Conservation (phyloP, 2,888 invertebrate genomes). For the Agrochola macilenta region DNA sequence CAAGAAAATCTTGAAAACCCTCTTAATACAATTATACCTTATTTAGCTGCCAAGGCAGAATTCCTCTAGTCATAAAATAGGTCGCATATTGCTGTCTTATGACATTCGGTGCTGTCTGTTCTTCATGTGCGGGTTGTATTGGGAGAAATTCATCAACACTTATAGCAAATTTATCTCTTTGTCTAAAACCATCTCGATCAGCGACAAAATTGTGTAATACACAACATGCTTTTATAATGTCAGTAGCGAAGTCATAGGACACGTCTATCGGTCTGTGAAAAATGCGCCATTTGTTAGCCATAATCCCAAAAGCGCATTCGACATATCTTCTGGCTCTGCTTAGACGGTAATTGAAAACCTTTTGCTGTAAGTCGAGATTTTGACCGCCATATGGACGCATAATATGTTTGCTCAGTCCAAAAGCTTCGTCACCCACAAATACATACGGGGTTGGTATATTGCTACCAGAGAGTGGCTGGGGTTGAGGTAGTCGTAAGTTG, state of each 20-base stretch:
- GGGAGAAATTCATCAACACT: neutral
- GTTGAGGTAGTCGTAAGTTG: conserved; percentile 34
- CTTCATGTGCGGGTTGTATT: neutral
- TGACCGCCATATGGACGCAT: conserved; percentile 65
- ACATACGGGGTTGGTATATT: conserved; percentile 39
- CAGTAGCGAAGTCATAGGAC: too few species aligned
- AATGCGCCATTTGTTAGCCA: conserved; percentile 66
- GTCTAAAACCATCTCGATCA: neutral
- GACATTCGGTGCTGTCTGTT: too few species aligned
- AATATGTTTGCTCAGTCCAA: conserved; percentile 34
- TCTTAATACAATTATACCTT: neutral
- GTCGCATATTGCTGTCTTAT: too few species aligned
- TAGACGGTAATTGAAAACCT: conserved; percentile 66
- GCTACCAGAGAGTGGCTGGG: conserved; percentile 36
- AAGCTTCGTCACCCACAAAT: conserved; percentile 47
- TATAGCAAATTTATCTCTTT: neutral
- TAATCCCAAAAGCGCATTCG: conserved; percentile 63
- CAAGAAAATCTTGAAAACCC: neutral
- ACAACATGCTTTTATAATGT: too few species aligned
- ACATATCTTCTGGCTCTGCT: conserved; percentile 63
- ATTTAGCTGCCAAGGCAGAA: neutral
- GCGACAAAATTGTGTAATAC: neutral
- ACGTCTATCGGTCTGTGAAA: conserved; percentile 64
- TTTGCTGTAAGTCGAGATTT: conserved; percentile 59
- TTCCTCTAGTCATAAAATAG: too few species aligned